Percentiles rank a stretch among this genome's conserved stretches.
Evolutionary conservation across 2,113 vertebrate genomes (phyloP).

Genomic region (Tetraodon nigroviridis): DNA sequence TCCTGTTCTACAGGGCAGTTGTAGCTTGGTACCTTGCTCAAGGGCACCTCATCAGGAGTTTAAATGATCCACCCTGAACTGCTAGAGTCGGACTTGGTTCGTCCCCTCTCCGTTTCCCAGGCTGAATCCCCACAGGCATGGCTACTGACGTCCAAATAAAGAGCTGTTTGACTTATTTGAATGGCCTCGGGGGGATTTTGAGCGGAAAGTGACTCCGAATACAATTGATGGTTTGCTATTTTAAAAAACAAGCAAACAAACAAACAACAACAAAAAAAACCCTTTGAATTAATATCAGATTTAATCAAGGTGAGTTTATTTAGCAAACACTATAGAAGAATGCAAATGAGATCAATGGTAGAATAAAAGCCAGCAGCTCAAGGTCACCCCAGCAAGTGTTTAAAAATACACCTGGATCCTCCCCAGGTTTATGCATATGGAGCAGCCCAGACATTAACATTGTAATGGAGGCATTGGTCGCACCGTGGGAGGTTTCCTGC

Average conservation of each 20-base stretch:
- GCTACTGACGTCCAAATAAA: slow-evolving; percentile 29
- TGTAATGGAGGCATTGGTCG: slow-evolving; percentile 39
- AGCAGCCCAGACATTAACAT: slow-evolving; percentile 46
- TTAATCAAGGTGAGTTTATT: slow-evolving; percentile 14
- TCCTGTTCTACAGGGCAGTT: too few species aligned
- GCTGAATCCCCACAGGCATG: too few species aligned
- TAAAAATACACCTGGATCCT: slow-evolving; percentile 51
- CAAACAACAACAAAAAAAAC: slow-evolving; percentile 5
- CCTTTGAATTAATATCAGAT: slow-evolving; percentile 1
- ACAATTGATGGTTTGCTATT: too few species aligned
- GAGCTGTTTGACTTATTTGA: slow-evolving; percentile 40
- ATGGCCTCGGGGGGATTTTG: slow-evolving; percentile 38
- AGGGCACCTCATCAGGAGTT: neutral
- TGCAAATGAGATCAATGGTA: slow-evolving; percentile 23
- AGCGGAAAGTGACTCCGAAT: too few species aligned
- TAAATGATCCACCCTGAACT: neutral
- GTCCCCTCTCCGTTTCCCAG: neutral
- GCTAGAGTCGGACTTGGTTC: neutral
- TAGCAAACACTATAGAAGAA: slow-evolving; percentile 11
- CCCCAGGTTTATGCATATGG: slow-evolving; percentile 53
- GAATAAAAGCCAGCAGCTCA: slow-evolving; percentile 44
- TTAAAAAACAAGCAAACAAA: too few species aligned
- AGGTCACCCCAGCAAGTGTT: slow-evolving; percentile 45
- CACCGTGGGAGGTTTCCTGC: slow-evolving; percentile 46
- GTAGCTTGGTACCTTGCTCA: neutral